These are phyloP conservation scores for Alviniconcha strummeri DNA, from an alignment of 2,888 invertebrate genomes.

Conservation along the genomic window DNA sequence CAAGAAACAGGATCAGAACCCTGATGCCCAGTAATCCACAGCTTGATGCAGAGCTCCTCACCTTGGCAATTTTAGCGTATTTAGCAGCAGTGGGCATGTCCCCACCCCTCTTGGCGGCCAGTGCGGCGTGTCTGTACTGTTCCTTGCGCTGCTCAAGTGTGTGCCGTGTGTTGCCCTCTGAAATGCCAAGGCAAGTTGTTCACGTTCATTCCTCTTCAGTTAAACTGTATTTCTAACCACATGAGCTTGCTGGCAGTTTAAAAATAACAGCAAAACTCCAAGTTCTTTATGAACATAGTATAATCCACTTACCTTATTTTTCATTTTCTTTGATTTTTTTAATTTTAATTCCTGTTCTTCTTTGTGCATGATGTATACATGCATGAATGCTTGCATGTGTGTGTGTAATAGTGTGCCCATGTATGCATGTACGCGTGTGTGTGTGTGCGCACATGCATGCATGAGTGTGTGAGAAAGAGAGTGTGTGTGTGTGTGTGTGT, in stretches of 20 bases:
- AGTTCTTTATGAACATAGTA: neutral
- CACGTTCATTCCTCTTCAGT: neutral
- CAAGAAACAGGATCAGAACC: too few relatives aligned
- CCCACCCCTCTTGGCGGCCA: constrained; percentile 88
- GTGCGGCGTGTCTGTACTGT: constrained; percentile 90
- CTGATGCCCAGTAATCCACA: too few relatives aligned
- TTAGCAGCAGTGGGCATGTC: constrained; percentile 88
- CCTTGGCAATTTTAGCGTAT: constrained; percentile 89
- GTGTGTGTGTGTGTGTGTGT: neutral
- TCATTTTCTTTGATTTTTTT: neutral
- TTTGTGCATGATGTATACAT: neutral
- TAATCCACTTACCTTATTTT: neutral
- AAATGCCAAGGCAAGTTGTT: neutral
- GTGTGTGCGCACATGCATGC: neutral
- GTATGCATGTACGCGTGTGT: too few relatives aligned
- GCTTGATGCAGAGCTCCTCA: constrained; percentile 67
- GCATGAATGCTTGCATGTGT: neutral
- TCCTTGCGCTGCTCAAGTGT: constrained; percentile 81
- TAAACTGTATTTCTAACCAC: too few relatives aligned
- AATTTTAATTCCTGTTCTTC: neutral
- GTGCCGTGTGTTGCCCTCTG: neutral
- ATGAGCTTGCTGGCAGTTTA: too few relatives aligned
- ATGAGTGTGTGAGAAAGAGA: neutral
- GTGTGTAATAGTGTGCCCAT: neutral
- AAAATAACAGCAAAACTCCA: neutral